phyloP scores from a whole-genome alignment of 2,113 vertebrate genomes.

The Oriolus oriolus region DNA sequence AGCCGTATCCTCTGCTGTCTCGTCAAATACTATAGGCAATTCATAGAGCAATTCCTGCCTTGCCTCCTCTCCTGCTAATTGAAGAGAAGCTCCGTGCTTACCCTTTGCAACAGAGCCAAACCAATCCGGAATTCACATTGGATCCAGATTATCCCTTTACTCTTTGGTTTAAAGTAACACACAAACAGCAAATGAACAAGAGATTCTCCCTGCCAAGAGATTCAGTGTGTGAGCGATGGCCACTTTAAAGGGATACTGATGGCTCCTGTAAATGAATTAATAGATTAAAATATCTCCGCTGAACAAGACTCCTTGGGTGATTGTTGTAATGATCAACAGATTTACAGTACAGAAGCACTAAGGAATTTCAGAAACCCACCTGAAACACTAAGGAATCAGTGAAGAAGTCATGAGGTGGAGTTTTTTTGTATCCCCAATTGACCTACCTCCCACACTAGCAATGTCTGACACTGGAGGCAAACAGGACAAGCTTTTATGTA shows the following conservation, averaged over 20 bases:
- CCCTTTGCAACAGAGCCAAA: neutral
- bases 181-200: neutral
- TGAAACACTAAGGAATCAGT: neutral
- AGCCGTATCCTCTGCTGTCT: neutral
- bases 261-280: neutral
- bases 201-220: neutral
- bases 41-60: neutral
- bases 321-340: neutral
- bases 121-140: neutral
- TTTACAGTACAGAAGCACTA: neutral
- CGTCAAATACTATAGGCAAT: neutral
- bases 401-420: neutral
- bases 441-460: neutral
- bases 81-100: neutral
- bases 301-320: neutral
- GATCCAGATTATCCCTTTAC: neutral
- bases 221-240: neutral
- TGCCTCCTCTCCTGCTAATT: neutral
- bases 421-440: neutral
- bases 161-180: neutral
- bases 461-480: neutral
- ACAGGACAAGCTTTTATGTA: constrained; percentile 3
- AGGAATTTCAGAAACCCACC: neutral
- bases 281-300: neutral
- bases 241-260: neutral